phyloP scores from a whole-genome alignment of 2,888 invertebrate genomes.

The Malachius bipustulatus region DNA sequence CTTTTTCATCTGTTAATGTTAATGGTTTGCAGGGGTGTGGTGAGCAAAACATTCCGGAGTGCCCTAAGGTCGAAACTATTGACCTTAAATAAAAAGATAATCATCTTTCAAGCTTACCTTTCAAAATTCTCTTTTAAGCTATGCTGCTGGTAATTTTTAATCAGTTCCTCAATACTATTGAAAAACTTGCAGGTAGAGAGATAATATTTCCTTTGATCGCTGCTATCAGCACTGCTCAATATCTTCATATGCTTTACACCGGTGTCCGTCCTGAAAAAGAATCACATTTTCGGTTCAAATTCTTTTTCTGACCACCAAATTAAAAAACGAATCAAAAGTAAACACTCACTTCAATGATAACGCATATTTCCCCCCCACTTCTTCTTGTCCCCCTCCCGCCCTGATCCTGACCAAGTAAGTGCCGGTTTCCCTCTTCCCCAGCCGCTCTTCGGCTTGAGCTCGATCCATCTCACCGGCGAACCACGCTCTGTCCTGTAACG shows the following conservation, averaged over 20 bases:
- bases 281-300: too few species aligned
- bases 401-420: slow-evolving; percentile 77
- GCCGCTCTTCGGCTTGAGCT: slow-evolving; percentile 58
- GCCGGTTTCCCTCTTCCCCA: slow-evolving; percentile 69
- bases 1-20: too few species aligned
- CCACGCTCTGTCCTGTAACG: slow-evolving; percentile 36
- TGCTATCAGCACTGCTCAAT: slow-evolving; percentile 37
- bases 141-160: slow-evolving; percentile 84
- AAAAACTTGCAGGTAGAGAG: slow-evolving; percentile 85
- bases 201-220: slow-evolving; percentile 59
- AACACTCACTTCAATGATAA: slow-evolving; percentile 65
- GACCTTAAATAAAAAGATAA: too few species aligned
- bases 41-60: too few species aligned
- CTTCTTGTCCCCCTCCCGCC: slow-evolving; percentile 59
- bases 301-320: slow-evolving; percentile 9
- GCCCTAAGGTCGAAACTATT: too few species aligned
- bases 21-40: too few species aligned
- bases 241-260: slow-evolving; percentile 87
- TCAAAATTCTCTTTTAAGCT: slow-evolving; percentile 89
- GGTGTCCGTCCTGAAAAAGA: slow-evolving; percentile 62
- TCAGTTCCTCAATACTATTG: slow-evolving; percentile 81
- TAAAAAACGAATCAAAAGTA: slow-evolving; percentile 5
- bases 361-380: slow-evolving; percentile 70
- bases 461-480: slow-evolving; percentile 84
- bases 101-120: slow-evolving; percentile 48